These are phyloP conservation scores for Heterocephalus glaber DNA, from an alignment of 2,113 vertebrate species.

Conservation along the genomic window DNA sequence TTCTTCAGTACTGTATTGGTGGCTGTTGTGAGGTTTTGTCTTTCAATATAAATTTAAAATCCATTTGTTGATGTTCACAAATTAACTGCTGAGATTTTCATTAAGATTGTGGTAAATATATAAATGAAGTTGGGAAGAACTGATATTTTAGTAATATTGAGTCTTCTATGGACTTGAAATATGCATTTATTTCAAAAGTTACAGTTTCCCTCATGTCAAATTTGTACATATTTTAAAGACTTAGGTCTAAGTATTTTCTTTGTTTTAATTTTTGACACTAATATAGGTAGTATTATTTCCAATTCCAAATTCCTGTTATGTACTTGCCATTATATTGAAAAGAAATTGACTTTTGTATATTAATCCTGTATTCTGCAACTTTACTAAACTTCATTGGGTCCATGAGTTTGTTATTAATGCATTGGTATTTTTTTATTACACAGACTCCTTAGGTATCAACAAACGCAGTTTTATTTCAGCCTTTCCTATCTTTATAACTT, in stretches of 20 bases:
- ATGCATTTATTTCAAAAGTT: background rate
- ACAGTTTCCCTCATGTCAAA: background rate
- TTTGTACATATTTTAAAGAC: background rate
- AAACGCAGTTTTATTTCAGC: background rate
- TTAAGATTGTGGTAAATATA: background rate
- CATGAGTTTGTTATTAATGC: background rate
- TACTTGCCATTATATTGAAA: background rate
- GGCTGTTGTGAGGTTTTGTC: background rate
- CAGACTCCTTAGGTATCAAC: background rate
- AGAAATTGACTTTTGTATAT: background rate
- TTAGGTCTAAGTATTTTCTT: background rate
- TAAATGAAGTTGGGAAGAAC: background rate
- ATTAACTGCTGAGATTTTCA: background rate
- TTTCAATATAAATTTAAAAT: background rate
- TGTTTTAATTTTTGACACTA: background rate
- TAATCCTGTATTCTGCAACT: background rate
- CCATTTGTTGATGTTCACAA: background rate
- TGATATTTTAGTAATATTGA: background rate
- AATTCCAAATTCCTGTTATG: background rate
- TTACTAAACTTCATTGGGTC: background rate
- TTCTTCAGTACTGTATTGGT: background rate
- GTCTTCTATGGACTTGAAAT: background rate
- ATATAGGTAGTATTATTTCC: background rate
- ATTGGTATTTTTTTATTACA: background rate
- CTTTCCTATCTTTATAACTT: background rate